phyloP scores from a whole-genome alignment of 2,888 invertebrate genomes.

The Cryptocephalus primarius region DNA sequence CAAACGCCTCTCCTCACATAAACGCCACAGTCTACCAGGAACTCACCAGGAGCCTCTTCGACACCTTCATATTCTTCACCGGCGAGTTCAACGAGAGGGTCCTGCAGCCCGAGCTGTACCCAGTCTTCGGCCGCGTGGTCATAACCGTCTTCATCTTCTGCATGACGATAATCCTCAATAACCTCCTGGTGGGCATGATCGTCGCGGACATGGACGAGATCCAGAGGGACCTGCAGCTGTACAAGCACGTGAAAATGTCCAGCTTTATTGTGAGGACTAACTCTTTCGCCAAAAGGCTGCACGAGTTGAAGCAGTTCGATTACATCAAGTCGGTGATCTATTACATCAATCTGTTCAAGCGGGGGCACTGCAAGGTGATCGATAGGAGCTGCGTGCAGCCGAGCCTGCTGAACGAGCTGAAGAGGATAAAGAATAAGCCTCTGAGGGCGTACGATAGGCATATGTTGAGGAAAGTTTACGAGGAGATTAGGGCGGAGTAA shows the following conservation, averaged over 20 bases:
- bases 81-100: constrained; percentile 19
- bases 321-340: no score
- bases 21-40: constrained; percentile 1
- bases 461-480: no score
- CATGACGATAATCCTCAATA: constrained; percentile 23
- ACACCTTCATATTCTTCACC: constrained; percentile 19
- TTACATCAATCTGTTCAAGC: no score
- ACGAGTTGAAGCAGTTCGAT: no score
- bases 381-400: no score
- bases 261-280: constrained; percentile 17
- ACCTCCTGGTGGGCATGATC: constrained; percentile 20
- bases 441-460: no score
- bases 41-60: constrained; percentile 16
- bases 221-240: constrained; percentile 14
- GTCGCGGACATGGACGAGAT: constrained; percentile 22
- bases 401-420: no score
- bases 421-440: no score
- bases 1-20: background rate
- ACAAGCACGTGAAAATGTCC: constrained; percentile 18
- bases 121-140: constrained; percentile 17
- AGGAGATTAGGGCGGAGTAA: no score
- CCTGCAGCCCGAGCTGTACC: constrained; percentile 12
- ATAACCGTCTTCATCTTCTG: constrained; percentile 20
- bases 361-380: no score
- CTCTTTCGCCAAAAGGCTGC: constrained; percentile 7